Evolutionary conservation across 2,888 invertebrate species (phyloP).

Genomic region (Dysmachus trigonus): DNA sequence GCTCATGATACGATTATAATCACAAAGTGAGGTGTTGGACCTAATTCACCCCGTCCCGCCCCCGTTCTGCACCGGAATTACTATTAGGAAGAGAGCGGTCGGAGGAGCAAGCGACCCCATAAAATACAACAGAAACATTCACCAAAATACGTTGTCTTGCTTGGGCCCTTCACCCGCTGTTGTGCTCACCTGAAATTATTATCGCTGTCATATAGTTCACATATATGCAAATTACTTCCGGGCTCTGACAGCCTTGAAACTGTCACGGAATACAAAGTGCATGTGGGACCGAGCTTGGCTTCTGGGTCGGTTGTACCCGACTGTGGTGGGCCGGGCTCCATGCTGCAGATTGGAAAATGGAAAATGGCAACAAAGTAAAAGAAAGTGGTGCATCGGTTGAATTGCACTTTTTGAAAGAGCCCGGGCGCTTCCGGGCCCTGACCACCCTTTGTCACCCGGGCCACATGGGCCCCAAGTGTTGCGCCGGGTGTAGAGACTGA

Average conservation of each 20-base stretch:
- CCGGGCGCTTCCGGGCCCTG: not conserved
- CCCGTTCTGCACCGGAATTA: not conserved
- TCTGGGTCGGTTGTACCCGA: not conserved
- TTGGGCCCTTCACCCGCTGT: not conserved
- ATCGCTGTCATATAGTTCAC: constrained; percentile 32
- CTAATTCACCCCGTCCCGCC: not conserved
- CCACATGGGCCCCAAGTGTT: not conserved
- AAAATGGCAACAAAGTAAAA: constrained; percentile 20
- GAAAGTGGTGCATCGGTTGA: constrained; percentile 37
- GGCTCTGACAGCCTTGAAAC: constrained; percentile 17
- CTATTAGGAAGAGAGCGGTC: not conserved
- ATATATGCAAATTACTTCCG: constrained; percentile 45
- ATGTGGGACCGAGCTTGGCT: not conserved
- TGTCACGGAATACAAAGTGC: constrained; percentile 12
- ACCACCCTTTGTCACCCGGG: not conserved
- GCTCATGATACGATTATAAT: constrained; percentile 38
- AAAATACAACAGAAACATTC: not conserved
- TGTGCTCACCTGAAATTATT: constrained; percentile 34
- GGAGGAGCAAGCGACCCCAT: not conserved
- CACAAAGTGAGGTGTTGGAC: constrained; percentile 26
- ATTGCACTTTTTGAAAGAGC: constrained; percentile 6
- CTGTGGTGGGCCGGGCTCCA: not conserved
- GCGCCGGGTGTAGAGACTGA: not conserved
- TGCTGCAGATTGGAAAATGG: constrained; percentile 25
- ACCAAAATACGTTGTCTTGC: constrained; percentile 15